phyloP scores from a whole-genome alignment of 1,140 invertebrate genomes.

The Drosophila virilis region DNA sequence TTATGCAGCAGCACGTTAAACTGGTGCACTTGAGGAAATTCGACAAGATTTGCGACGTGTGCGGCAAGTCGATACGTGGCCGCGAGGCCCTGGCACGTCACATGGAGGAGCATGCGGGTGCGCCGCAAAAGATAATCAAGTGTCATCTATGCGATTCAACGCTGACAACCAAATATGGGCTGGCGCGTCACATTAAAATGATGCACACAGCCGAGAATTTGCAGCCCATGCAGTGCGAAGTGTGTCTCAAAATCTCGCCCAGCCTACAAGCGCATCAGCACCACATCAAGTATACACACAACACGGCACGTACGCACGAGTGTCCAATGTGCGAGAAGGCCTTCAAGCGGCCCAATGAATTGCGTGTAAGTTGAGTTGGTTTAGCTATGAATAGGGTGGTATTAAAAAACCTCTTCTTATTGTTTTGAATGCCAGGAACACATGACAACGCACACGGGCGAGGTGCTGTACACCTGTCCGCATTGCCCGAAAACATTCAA shows the following conservation, averaged over 20 bases:
- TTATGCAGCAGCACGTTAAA: constrained; percentile 72
- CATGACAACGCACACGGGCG: constrained; percentile 77
- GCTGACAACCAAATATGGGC: constrained; percentile 69
- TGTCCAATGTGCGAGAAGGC: constrained; percentile 78
- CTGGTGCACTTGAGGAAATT: constrained; percentile 69
- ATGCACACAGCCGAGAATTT: constrained; percentile 71
- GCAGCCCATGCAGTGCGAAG: constrained; percentile 61
- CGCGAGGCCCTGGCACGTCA: constrained; percentile 62
- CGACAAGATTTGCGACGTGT: constrained; percentile 78
- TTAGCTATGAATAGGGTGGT: not conserved
- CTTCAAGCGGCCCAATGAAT: constrained; percentile 64
- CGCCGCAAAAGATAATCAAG: constrained; percentile 45
- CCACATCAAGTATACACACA: constrained; percentile 71
- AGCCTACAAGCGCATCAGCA: constrained; percentile 64
- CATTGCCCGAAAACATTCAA: constrained; percentile 80
- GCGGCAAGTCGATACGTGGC: constrained; percentile 70
- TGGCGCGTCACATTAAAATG: constrained; percentile 73
- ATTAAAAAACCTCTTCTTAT: not conserved
- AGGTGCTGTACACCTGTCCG: constrained; percentile 77
- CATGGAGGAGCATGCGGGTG: constrained; percentile 67
- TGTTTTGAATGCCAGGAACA: constrained; percentile 62
- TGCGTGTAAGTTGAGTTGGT: constrained; percentile 41
- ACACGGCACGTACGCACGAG: constrained; percentile 54
- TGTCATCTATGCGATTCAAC: constrained; percentile 70
- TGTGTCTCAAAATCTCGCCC: constrained; percentile 71